Percentiles rank a stretch among this genome's conserved stretches.
These are phyloP conservation scores for Podarcis muralis DNA, from an alignment of 2,113 vertebrate species.

Conservation along the genomic window DNA sequence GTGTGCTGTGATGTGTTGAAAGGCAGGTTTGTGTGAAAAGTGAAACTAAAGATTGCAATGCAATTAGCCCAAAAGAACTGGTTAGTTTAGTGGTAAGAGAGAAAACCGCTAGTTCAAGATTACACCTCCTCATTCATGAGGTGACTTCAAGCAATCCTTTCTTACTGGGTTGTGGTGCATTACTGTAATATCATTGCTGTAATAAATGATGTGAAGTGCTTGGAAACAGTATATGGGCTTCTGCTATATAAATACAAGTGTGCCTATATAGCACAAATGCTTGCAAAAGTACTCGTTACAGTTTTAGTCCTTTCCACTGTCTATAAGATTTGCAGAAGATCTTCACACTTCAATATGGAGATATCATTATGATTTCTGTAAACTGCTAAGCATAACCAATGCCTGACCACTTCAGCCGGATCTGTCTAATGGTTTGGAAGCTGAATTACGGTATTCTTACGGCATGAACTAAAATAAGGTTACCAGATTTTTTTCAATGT, in stretches of 20 bases:
- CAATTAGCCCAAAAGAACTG: not conserved
- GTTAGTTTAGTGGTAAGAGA: not conserved
- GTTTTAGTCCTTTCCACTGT: not conserved
- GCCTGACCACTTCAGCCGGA: not conserved
- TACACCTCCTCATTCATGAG: not conserved
- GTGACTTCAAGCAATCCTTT: not conserved
- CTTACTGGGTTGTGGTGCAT: not conserved
- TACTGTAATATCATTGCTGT: not conserved
- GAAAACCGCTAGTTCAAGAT: not conserved
- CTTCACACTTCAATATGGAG: not conserved
- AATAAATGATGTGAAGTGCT: not conserved
- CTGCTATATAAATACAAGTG: not conserved
- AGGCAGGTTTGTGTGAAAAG: not conserved
- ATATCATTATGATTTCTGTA: not conserved
- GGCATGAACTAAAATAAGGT: not conserved
- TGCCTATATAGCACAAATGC: too few species aligned
- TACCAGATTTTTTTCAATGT: too few species aligned
- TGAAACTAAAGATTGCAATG: not conserved
- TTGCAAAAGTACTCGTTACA: not conserved
- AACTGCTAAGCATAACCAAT: not conserved
- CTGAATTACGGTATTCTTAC: not conserved
- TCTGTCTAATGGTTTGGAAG: not conserved
- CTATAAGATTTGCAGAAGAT: not conserved
- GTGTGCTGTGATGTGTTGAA: too few species aligned
- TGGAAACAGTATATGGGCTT: not conserved